Evolutionary conservation across 2,797 vertebrate species (phyloP).

Genomic region (Dermochelys coriacea): DNA sequence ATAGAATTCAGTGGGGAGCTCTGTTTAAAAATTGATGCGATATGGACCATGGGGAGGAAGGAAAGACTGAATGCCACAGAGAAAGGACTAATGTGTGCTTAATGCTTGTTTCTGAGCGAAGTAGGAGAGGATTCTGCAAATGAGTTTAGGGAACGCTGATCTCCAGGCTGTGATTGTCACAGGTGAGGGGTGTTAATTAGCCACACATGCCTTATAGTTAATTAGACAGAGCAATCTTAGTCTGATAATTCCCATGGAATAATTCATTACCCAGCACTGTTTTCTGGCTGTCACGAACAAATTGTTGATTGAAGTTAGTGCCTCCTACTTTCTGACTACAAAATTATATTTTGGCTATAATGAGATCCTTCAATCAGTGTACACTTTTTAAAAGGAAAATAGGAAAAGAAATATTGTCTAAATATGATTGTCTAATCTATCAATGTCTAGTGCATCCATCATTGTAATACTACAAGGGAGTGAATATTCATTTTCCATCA

Average conservation of each 20-base stretch:
- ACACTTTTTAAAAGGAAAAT: neutral
- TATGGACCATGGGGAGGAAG: neutral
- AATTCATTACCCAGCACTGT: neutral
- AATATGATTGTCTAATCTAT: neutral
- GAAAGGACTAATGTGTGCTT: neutral
- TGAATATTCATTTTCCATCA: neutral
- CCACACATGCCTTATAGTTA: neutral
- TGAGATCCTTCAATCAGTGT: neutral
- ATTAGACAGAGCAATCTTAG: neutral
- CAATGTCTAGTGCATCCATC: neutral
- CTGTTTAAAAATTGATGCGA: neutral
- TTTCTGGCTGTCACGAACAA: neutral
- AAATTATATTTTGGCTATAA: neutral
- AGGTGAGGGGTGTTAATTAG: slow-evolving; percentile 49
- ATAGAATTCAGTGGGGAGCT: neutral
- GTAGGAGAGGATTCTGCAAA: neutral
- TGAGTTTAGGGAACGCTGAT: neutral
- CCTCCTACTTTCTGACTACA: neutral
- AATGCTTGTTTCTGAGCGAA: neutral
- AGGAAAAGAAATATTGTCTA: neutral
- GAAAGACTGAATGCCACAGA: neutral
- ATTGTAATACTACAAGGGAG: neutral
- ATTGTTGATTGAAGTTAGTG: neutral
- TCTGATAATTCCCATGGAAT: neutral
- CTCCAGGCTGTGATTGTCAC: neutral